phyloP scores from a whole-genome alignment of 2,888 invertebrate species.

The Scrobipalpa costella region DNA sequence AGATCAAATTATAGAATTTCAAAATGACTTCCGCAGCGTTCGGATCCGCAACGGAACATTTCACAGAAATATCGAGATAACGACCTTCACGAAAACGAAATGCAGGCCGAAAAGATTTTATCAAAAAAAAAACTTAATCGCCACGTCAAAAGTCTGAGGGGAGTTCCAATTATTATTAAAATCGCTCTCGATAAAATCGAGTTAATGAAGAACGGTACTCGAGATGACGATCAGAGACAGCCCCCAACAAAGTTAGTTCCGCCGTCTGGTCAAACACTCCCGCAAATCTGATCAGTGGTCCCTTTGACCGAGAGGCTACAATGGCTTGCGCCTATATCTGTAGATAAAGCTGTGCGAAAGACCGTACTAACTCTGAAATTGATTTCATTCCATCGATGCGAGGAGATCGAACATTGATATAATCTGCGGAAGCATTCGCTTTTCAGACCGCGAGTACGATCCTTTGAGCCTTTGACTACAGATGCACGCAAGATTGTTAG shows the following conservation, averaged over 20 bases:
- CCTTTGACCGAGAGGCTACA: conserved; percentile 13
- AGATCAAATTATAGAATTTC: not conserved
- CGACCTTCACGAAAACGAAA: conserved; percentile 52
- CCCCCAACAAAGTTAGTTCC: conserved; percentile 27
- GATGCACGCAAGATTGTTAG: conserved; percentile 24
- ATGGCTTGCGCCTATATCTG: conserved; percentile 16
- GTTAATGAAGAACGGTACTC: conserved; percentile 76
- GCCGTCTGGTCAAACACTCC: conserved; percentile 18
- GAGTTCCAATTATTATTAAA: conserved; percentile 74
- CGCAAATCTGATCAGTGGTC: conserved; percentile 20
- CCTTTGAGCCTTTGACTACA: conserved; percentile 17
- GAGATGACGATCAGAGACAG: conserved; percentile 59
- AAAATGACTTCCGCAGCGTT: not conserved
- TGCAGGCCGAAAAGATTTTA: conserved; percentile 55
- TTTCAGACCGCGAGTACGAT: conserved; percentile 37
- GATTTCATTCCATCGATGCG: conserved; percentile 72
- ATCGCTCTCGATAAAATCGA: conserved; percentile 74
- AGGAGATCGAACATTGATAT: conserved; percentile 65
- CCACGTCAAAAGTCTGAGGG: conserved; percentile 63
- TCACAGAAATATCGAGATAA: conserved; percentile 44
- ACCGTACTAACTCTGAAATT: conserved; percentile 64
- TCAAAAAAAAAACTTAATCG: conserved; percentile 64
- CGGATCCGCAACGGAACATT: not conserved
- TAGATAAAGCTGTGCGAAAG: conserved; percentile 25
- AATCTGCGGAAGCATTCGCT: conserved; percentile 63